Percentiles rank a stretch among this genome's conserved stretches.
These are phyloP conservation scores for Montipora capricornis DNA, from an alignment of 64 coral and sea anemone species.

Conservation along the genomic window DNA sequence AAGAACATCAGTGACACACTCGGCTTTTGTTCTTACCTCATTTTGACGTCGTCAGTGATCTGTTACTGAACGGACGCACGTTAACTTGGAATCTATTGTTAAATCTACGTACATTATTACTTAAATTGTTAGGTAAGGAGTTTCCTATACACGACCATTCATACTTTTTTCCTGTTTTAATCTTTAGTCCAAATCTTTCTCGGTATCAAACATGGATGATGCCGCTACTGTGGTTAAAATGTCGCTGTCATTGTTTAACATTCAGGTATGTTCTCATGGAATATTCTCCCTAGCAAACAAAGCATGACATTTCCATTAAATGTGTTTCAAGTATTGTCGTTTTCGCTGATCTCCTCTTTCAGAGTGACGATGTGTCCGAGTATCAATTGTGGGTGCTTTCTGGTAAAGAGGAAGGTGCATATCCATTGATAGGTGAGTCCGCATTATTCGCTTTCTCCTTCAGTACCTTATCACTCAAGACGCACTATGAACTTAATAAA, in stretches of 20 bases:
- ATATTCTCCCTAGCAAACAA: too few species aligned
- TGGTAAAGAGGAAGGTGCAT: constrained; percentile 76
- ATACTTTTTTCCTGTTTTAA: background rate
- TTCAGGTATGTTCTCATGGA: constrained; percentile 72
- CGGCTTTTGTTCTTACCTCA: too few species aligned
- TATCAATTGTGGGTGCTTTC: constrained; percentile 88
- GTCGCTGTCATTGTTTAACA: constrained; percentile 82
- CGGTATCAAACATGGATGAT: constrained; percentile 81
- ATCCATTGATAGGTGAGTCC: constrained; percentile 76
- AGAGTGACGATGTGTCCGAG: constrained; percentile 66
- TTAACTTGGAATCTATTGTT: too few species aligned
- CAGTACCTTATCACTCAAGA: too few species aligned
- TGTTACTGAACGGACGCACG: too few species aligned
- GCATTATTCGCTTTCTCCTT: background rate
- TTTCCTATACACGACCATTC: background rate
- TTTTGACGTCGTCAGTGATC: too few species aligned
- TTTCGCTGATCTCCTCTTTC: background rate
- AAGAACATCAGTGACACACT: too few species aligned
- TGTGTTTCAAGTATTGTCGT: background rate
- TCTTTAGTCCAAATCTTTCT: constrained; percentile 84
- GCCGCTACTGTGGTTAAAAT: constrained; percentile 77
- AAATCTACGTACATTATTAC: too few species aligned
- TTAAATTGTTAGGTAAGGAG: too few species aligned
- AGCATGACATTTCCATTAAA: too few species aligned
- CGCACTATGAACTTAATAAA: too few species aligned